phyloP scores from a whole-genome alignment of 2,113 vertebrate species.

The Gnathonemus longibarbis region DNA sequence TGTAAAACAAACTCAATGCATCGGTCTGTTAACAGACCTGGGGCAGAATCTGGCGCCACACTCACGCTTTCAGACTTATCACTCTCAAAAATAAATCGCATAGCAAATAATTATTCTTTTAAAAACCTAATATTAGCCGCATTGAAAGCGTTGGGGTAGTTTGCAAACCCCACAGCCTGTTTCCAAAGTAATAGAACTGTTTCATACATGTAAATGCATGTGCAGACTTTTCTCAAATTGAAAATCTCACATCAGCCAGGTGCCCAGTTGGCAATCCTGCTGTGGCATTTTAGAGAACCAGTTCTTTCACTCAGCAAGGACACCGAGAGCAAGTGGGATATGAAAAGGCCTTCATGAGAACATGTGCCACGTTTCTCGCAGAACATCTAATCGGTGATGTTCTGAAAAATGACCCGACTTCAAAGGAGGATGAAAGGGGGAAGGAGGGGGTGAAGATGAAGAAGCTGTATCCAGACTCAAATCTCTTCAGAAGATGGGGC shows the following conservation, averaged over 20 bases:
- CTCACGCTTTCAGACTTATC: too few relatives aligned
- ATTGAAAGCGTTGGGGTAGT: too few relatives aligned
- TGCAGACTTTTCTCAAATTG: neutral
- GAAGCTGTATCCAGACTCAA: constrained; percentile 52
- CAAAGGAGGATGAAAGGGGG: neutral
- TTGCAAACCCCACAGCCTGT: too few relatives aligned
- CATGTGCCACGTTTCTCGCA: neutral
- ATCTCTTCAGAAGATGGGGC: constrained; percentile 53
- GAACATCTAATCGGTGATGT: neutral
- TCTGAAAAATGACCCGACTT: neutral
- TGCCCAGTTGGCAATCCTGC: neutral
- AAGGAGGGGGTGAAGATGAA: constrained; percentile 34
- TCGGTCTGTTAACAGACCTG: too few relatives aligned
- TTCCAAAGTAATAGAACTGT: too few relatives aligned
- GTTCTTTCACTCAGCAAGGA: neutral
- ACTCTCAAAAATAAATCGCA: too few relatives aligned
- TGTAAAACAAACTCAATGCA: too few relatives aligned
- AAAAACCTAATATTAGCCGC: too few relatives aligned
- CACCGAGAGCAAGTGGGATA: neutral
- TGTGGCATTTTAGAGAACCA: neutral
- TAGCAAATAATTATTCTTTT: too few relatives aligned
- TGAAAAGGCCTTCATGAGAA: neutral
- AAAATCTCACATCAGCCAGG: neutral
- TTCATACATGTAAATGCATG: neutral
- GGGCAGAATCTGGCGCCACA: too few relatives aligned